These are phyloP conservation scores for Biston stratarius DNA, from an alignment of 2,888 invertebrate genomes.

Conservation along the genomic window DNA sequence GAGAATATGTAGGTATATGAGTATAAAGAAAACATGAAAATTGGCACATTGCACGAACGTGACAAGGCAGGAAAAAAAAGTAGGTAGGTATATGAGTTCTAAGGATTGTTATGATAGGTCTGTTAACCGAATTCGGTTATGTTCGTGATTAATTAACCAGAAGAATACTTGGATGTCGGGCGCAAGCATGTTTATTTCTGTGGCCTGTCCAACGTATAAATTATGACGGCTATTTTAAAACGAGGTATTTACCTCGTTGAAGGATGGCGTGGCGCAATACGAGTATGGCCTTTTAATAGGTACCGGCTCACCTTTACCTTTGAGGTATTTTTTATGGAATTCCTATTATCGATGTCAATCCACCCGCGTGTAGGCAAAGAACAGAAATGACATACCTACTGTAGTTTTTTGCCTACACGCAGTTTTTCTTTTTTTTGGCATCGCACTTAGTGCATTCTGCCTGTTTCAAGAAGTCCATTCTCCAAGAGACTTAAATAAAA, in stretches of 20 bases:
- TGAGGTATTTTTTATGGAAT: constrained; percentile 13
- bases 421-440: too few species aligned
- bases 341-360: neutral
- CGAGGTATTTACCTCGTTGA: constrained; percentile 22
- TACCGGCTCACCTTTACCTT: constrained; percentile 28
- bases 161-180: constrained; percentile 15
- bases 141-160: constrained; percentile 21
- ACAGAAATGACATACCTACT: too few species aligned
- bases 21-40: too few species aligned
- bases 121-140: constrained; percentile 29
- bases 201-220: constrained; percentile 14
- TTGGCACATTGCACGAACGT: too few species aligned
- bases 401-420: too few species aligned
- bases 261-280: constrained; percentile 24
- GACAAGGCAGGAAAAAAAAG: too few species aligned
- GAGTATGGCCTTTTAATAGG: constrained; percentile 25
- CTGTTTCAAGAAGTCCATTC: too few species aligned
- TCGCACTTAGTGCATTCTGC: too few species aligned
- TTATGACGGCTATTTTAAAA: constrained; percentile 27
- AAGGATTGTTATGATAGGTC: constrained; percentile 66
- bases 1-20: too few species aligned
- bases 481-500: too few species aligned
- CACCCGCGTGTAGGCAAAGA: neutral
- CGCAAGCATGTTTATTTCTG: constrained; percentile 17
- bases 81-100: too few species aligned